A percentile compares a stretch with the other conserved stretches of the same genome.
Conservation (phyloP, 2,797 vertebrate species). For the Echeneis naucrates region DNA sequence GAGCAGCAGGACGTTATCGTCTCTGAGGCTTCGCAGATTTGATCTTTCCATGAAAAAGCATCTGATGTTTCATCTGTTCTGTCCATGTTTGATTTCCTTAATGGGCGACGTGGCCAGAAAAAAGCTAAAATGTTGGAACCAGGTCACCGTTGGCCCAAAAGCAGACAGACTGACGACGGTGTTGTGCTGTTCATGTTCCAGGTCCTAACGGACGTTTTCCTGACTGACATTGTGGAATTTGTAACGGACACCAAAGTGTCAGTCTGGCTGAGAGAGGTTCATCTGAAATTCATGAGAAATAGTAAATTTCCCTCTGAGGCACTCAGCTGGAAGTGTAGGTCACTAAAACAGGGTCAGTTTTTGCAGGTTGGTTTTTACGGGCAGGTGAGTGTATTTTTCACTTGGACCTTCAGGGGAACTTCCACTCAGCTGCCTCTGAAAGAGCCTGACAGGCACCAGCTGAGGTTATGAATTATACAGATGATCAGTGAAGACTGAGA, state of each 20-base stretch:
- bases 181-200: too few relatives aligned
- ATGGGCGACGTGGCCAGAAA: too few relatives aligned
- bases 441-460: constrained; percentile 32
- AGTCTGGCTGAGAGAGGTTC: not conserved
- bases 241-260: not conserved
- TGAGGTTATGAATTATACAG: constrained; percentile 57
- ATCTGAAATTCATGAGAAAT: not conserved
- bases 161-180: not conserved
- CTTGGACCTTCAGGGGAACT: constrained; percentile 1
- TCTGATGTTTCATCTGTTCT: too few relatives aligned
- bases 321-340: not conserved
- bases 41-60: too few relatives aligned
- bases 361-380: not conserved
- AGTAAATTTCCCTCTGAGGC: not conserved
- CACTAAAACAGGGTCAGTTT: constrained; percentile 18
- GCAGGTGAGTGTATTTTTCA: constrained; percentile 21
- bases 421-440: constrained; percentile 13
- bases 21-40: too few relatives aligned
- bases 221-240: not conserved
- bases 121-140: not conserved
- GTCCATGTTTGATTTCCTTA: too few relatives aligned
- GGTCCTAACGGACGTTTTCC: not conserved
- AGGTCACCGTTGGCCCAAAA: not conserved
- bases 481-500: not conserved
- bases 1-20: too few relatives aligned